Evolutionary conservation across 2,113 vertebrate species (phyloP).

Genomic region (Pterocles burchelli): DNA sequence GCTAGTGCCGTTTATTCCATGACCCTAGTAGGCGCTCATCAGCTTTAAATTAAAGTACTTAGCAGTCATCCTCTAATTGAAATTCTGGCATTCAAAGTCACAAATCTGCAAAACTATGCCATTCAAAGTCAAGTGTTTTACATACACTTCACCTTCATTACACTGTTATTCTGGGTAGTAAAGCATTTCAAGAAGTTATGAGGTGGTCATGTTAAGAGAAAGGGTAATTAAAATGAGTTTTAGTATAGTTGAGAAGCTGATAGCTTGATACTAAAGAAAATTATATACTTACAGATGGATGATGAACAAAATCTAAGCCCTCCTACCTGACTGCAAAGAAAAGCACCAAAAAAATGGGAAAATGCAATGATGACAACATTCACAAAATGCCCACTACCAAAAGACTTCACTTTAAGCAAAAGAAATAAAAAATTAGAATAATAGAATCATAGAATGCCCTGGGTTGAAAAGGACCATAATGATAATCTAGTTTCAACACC

Average conservation of each 20-base stretch:
- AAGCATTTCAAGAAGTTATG: constrained; percentile 73
- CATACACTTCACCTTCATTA: constrained; percentile 73
- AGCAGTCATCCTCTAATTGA: constrained; percentile 54
- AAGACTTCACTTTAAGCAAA: neutral
- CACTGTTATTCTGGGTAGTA: constrained; percentile 69
- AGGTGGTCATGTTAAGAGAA: constrained; percentile 70
- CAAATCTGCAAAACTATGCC: constrained; percentile 60
- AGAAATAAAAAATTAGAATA: constrained; percentile 1
- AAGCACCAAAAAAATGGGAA: neutral
- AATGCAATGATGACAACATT: neutral
- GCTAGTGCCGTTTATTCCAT: constrained; percentile 27
- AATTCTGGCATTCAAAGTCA: constrained; percentile 64
- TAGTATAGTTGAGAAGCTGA: constrained; percentile 58
- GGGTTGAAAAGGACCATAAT: no score
- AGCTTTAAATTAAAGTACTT: constrained; percentile 72
- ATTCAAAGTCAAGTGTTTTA: constrained; percentile 70
- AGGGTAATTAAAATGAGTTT: constrained; percentile 73
- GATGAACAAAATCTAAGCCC: constrained; percentile 38
- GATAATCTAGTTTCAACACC: no score
- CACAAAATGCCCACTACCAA: neutral
- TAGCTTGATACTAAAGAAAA: constrained; percentile 68
- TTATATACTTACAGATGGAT: constrained; percentile 43
- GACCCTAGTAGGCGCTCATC: constrained; percentile 66
- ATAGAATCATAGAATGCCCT: no score
- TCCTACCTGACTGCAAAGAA: constrained; percentile 7